phyloP scores from a whole-genome alignment of 1,140 invertebrate species.

The Sweltsa coloradensis region DNA sequence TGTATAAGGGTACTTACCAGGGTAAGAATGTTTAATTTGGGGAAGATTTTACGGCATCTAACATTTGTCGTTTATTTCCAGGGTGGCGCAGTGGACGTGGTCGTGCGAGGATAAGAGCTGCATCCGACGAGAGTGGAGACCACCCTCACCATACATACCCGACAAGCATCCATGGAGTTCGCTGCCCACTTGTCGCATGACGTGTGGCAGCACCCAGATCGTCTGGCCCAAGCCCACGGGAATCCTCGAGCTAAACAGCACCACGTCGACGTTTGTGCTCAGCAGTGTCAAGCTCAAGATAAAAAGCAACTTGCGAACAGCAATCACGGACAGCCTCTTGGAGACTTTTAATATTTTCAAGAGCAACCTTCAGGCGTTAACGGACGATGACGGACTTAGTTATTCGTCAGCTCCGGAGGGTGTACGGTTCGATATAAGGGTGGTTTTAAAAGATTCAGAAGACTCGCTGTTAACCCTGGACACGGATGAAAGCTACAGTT shows the following conservation, averaged over 20 bases:
- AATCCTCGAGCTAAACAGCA: conserved; percentile 22
- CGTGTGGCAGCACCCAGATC: conserved; percentile 29
- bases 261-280: background rate
- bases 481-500: conserved; percentile 53
- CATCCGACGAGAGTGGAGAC: conserved; percentile 15
- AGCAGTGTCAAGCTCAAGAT: background rate
- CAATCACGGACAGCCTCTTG: background rate
- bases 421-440: background rate
- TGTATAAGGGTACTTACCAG: too few relatives aligned
- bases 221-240: conserved; percentile 32
- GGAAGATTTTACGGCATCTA: too few relatives aligned
- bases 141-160: conserved; percentile 15
- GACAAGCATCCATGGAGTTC: conserved; percentile 29
- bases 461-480: conserved; percentile 34
- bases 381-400: background rate
- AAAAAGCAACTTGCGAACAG: background rate
- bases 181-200: conserved; percentile 28
- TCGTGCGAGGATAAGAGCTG: conserved; percentile 29
- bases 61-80: too few relatives aligned
- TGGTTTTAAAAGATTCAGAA: too few relatives aligned
- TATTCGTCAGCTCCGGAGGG: background rate
- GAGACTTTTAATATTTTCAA: background rate
- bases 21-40: too few relatives aligned
- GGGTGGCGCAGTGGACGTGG: conserved; percentile 39
- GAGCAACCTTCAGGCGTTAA: background rate